A percentile compares a stretch with the other conserved stretches of the same genome.
These are phyloP conservation scores for Escarpia spicata DNA, from an alignment of 2,888 invertebrate species.

Conservation along the genomic window DNA sequence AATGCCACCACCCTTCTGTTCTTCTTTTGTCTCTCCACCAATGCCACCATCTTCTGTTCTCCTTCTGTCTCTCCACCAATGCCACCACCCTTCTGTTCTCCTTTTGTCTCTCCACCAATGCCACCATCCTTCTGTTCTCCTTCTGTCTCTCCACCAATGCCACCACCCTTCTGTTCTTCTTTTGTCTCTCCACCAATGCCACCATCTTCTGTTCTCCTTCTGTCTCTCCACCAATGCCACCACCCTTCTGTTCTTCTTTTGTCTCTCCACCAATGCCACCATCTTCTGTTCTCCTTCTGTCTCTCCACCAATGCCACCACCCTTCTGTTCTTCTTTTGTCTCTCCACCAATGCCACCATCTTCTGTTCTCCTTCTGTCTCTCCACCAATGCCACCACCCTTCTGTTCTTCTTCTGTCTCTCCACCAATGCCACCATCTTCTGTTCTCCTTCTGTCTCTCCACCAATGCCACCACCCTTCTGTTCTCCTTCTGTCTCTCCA, in stretches of 20 bases:
- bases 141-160: neutral
- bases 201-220: too few species aligned
- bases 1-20: too few species aligned
- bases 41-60: too few species aligned
- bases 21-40: too few species aligned
- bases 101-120: neutral
- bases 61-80: neutral
- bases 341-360: neutral
- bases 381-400: neutral
- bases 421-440: neutral
- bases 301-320: neutral
- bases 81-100: neutral
- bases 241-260: too few species aligned
- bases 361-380: neutral
- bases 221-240: too few species aligned
- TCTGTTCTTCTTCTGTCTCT: neutral
- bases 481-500: too few species aligned
- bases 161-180: neutral
- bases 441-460: too few species aligned
- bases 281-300: too few species aligned
- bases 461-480: too few species aligned
- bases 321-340: neutral
- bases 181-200: neutral
- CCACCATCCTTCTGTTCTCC: neutral
- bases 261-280: too few species aligned